These are phyloP conservation scores for Pseudomyrmex flavicornis DNA, from an alignment of 1,140 invertebrate genomes.

Conservation along the genomic window DNA sequence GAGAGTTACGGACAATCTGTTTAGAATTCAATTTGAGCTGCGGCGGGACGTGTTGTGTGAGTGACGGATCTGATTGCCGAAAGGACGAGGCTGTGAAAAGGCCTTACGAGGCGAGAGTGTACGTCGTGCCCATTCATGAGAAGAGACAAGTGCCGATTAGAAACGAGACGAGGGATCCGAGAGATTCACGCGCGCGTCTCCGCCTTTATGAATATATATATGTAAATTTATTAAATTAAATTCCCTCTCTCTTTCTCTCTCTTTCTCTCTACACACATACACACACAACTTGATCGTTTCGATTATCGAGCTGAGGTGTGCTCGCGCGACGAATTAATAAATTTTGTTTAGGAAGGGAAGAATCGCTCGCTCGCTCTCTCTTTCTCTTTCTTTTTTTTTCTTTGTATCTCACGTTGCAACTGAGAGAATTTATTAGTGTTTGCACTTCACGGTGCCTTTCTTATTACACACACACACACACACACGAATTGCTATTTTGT, in stretches of 20 bases:
- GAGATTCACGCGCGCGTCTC: background rate
- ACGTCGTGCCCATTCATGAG: slow-evolving; percentile 25
- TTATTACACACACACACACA: slow-evolving; percentile 2
- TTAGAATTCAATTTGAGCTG: too few relatives aligned
- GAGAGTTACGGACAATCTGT: too few relatives aligned
- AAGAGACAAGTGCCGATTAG: slow-evolving; percentile 26
- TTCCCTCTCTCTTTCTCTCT: background rate
- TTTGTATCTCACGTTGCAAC: background rate
- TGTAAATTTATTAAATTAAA: slow-evolving; percentile 44
- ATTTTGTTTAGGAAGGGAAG: background rate
- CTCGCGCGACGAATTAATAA: slow-evolving; percentile 21
- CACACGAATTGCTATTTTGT: slow-evolving; percentile 13
- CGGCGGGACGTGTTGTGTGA: slow-evolving; percentile 1
- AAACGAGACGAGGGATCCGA: background rate
- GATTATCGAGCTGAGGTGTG: background rate
- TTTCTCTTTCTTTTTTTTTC: background rate
- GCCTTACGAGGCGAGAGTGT: slow-evolving; percentile 19
- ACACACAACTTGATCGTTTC: background rate
- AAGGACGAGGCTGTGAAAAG: slow-evolving; percentile 48
- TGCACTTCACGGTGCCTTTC: slow-evolving; percentile 12
- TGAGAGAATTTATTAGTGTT: slow-evolving; percentile 35
- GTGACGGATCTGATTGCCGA: background rate
- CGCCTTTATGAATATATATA: slow-evolving; percentile 8
- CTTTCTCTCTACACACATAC: too few relatives aligned
- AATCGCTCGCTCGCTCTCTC: background rate